Base-by-base conservation (phyloP, 1,140 invertebrate genomes). In the Colletes gigas region DNA sequence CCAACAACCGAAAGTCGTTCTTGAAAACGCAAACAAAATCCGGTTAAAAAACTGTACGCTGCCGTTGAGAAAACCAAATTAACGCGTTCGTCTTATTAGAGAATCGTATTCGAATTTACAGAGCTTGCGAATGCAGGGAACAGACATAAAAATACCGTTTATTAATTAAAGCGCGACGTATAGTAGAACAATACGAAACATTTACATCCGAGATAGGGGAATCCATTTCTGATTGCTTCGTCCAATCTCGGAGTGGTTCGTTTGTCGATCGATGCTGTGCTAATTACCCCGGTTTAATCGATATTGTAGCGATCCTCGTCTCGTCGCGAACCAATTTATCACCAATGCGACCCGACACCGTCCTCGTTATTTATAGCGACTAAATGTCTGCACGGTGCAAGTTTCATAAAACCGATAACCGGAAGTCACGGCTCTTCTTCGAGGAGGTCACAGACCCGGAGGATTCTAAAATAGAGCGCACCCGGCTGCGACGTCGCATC, bases 361-460 rank as follows among this genome's bases (percentile, higher is more conserved):
- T 59, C 0, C 5, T 14, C 39, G 30, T 55, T 69, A 63, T 39
- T 72, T 78, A 44, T 39, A 39, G 50, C 7, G 17, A 66, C 1
- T 30, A 65, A 79, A 73, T 50, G 54, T 44, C 50, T 3, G 5
- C n/a, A 8, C 30, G 47, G 5, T 30, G 10, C 17, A 44, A 47
- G 69, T 76, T 39, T 73, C 47, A n/a, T 62, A 55, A 85, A 74
- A 52, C 65, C 19, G 59, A 80, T 80, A 79, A 85, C 81, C 83
- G 86, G 86, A 88, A 85, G 67, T 83, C 57, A 57, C 52, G 70
- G n/a, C n/a, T 67, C 14, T 17, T 88, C 41, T 69, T 83, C 54
- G 72, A 4, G 21, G 62, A 88, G 78, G 81, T 79, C 86, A 59
- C 57, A 65, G 67, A 83, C 67, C 75, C 57, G 50, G 19, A 70